Evolutionary conservation across 2,113 vertebrate genomes (phyloP), one percentile per base, ranked within the genome.

Genomic region (Gymnobelideus leadbeateri): DNA sequence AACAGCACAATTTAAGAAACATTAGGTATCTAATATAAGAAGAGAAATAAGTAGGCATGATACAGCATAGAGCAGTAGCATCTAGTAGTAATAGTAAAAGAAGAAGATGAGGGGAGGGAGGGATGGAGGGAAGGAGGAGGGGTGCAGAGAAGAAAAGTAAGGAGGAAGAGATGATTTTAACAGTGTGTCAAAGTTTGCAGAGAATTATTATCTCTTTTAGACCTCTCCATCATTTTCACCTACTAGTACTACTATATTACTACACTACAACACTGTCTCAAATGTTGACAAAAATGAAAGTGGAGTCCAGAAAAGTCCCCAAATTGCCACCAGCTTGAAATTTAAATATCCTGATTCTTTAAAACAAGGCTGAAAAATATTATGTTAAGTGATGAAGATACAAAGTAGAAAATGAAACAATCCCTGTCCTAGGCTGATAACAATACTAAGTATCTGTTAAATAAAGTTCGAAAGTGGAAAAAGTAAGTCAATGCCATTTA

Each of bases 401-500:
- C 14, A 84, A 84, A 84, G 68, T 43, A 0, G 23, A 84, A 43
- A 43, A 43, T n/a, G 7, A 43, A 84, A 43, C n/a, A 23, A 23
- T 84, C 7, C 37, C n/a, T 43, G n/a, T 7, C 68, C 68, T 84
- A 43, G 6, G n/a, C 1, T 21, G 68, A 21, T n/a, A 77, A 84
- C n/a, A n/a, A 43, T 84, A 84, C 19, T 8, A 43, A 23, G n/a
- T 84, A 43, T 8, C 68, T 84, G 6, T 51, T 47, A 31, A 19
- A 37, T 51, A 24, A 97, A 96, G 89, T 97, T 97, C 95, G 91
- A 93, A 52, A 96, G 92, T 89, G 51, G 91, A 43, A 77, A 57
- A 4, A 52, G 51, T 23, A 19, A 77, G 97, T 97, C 93, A 96
- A 95, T 92, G 23, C n/a, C 54, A 52, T 95, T 94, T 96, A 96